Percentiles rank a stretch among this genome's conserved stretches.
phyloP scores from a whole-genome alignment of 2,113 vertebrate genomes.

The Pitta sordida region DNA sequence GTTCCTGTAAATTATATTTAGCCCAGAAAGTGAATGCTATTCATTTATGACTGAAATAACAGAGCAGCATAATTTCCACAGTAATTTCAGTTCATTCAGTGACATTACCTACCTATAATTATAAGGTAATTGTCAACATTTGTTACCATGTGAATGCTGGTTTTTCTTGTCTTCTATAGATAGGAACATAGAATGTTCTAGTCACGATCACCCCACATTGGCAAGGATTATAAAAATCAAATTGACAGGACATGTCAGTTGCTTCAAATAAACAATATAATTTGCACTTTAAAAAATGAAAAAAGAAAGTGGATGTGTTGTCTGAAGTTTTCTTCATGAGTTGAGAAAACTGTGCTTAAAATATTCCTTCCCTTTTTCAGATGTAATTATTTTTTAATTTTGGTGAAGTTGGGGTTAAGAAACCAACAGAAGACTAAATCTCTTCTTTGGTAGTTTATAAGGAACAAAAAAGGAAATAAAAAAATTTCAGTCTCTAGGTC shows the following conservation, averaged over 20 bases:
- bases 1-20: conserved; percentile 61
- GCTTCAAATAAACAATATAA: conserved; percentile 37
- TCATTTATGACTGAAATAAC: conserved; percentile 66
- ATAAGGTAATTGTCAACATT: conserved; percentile 79
- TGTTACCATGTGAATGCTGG: conserved; percentile 50
- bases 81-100: conserved; percentile 82
- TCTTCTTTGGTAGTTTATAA: background rate
- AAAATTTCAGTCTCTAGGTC: background rate
- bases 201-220: background rate
- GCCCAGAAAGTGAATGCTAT: conserved; percentile 58
- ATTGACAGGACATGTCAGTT: conserved; percentile 36
- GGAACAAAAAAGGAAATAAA: background rate
- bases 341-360: conserved; percentile 19
- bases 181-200: conserved; percentile 40
- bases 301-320: conserved; percentile 37
- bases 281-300: conserved; percentile 29
- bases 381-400: background rate
- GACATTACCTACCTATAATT: conserved; percentile 80
- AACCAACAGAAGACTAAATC: background rate
- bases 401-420: background rate
- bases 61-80: conserved; percentile 67
- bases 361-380: background rate
- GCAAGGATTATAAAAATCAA: conserved; percentile 44
- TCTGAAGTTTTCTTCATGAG: conserved; percentile 44
- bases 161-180: conserved; percentile 41